Evolutionary conservation across 1,140 invertebrate genomes (phyloP).

Genomic region (Caligus rogercresseyi): DNA sequence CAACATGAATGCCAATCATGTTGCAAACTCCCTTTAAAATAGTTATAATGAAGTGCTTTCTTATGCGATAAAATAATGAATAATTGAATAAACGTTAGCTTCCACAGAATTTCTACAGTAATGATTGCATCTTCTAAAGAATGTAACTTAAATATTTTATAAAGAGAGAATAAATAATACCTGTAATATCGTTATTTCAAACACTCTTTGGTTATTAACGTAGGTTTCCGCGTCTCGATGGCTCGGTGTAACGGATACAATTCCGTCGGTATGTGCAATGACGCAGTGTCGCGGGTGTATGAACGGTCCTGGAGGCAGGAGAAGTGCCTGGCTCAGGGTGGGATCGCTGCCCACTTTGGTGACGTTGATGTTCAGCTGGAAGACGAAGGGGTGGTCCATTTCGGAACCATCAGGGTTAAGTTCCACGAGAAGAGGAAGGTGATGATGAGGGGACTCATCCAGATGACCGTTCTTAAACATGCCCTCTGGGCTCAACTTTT

Average conservation of each 20-base stretch:
- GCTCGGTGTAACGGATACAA: constrained; percentile 80
- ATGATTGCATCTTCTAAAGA: too few species aligned
- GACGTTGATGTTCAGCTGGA: constrained; percentile 45
- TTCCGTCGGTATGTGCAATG: constrained; percentile 68
- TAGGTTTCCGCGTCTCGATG: constrained; percentile 79
- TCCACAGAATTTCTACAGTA: too few species aligned
- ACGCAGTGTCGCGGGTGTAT: constrained; percentile 83
- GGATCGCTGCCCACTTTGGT: constrained; percentile 52
- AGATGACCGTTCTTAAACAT: constrained; percentile 19
- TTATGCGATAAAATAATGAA: too few species aligned
- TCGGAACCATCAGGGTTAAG: constrained; percentile 45
- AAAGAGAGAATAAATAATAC: constrained; percentile 25
- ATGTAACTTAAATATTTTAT: neutral
- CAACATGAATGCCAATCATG: too few species aligned
- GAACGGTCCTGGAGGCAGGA: constrained; percentile 43
- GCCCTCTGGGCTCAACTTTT: constrained; percentile 43
- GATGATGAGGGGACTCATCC: constrained; percentile 31
- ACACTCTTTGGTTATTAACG: constrained; percentile 75
- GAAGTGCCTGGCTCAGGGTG: constrained; percentile 28
- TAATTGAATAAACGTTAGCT: constrained; percentile 5
- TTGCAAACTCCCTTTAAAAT: too few species aligned
- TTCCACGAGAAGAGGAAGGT: constrained; percentile 40
- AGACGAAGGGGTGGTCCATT: constrained; percentile 28
- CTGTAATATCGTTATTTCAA: constrained; percentile 78
- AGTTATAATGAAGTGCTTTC: too few species aligned